Evolutionary conservation across 2,113 vertebrate species (phyloP).

Genomic region (Stigmatopora nigra): DNA sequence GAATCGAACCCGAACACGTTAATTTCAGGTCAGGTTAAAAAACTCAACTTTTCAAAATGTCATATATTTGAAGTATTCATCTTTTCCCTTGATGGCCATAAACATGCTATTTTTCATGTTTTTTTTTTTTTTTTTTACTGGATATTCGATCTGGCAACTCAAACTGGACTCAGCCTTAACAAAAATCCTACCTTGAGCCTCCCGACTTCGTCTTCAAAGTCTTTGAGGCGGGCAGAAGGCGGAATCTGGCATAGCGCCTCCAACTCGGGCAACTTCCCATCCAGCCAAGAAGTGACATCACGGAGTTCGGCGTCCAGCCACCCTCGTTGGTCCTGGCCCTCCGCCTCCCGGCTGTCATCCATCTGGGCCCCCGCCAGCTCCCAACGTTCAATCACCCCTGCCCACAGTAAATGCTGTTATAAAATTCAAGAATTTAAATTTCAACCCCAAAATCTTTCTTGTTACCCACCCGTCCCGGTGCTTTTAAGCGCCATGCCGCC

Average conservation of each 20-base stretch:
- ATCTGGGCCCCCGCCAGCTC: slow-evolving; percentile 77
- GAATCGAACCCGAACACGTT: too few species aligned
- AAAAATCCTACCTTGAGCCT: slow-evolving; percentile 72
- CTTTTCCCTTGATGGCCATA: too few species aligned
- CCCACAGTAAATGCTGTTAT: too few species aligned
- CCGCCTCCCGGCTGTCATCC: slow-evolving; percentile 52
- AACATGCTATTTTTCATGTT: too few species aligned
- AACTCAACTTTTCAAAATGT: too few species aligned
- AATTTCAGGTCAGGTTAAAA: too few species aligned
- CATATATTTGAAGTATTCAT: too few species aligned
- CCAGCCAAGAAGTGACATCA: slow-evolving; percentile 76
- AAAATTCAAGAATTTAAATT: background rate
- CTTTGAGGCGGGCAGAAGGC: slow-evolving; percentile 55
- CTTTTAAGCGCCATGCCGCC: slow-evolving; percentile 55
- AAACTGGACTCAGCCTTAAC: too few species aligned
- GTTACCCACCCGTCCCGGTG: slow-evolving; percentile 60
- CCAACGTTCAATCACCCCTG: slow-evolving; percentile 87
- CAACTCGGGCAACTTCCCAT: slow-evolving; percentile 72
- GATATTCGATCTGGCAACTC: too few species aligned
- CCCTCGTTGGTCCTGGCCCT: slow-evolving; percentile 70
- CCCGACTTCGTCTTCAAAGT: slow-evolving; percentile 69
- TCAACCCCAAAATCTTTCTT: background rate
- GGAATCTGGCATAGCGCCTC: slow-evolving; percentile 63
- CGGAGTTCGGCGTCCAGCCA: slow-evolving; percentile 76
- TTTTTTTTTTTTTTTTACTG: too few species aligned